Percentiles rank a stretch among this genome's conserved stretches.
These are phyloP conservation scores for Crocidura indochinensis DNA, from an alignment of 2,797 vertebrate species.

Conservation along the genomic window DNA sequence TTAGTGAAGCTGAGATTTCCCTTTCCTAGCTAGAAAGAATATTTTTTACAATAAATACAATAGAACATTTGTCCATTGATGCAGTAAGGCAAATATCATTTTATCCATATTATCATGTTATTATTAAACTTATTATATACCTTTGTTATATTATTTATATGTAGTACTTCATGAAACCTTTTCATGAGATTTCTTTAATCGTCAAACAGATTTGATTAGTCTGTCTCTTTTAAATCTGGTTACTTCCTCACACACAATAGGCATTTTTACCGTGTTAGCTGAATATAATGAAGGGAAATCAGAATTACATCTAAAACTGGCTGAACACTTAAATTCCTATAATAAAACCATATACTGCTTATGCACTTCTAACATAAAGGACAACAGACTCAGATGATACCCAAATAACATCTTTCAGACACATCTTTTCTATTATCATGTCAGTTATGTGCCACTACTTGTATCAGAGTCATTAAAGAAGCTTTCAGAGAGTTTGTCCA, in stretches of 20 bases:
- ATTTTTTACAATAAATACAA: background rate
- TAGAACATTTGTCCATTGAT: background rate
- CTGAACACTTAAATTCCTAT: background rate
- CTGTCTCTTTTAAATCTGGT: background rate
- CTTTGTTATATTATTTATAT: background rate
- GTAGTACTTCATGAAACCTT: background rate
- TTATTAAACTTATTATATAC: too few species aligned
- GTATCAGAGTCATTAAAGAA: background rate
- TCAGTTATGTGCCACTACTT: background rate
- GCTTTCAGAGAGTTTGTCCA: background rate
- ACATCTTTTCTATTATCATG: background rate
- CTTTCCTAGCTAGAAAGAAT: background rate
- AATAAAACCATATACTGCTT: background rate
- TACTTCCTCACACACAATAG: background rate
- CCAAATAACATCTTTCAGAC: background rate
- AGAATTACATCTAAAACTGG: background rate
- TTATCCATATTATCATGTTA: background rate
- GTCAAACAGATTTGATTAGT: constrained; percentile 22
- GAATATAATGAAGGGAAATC: constrained; percentile 15
- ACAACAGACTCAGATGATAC: background rate
- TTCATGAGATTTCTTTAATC: background rate
- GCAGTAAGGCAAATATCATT: background rate
- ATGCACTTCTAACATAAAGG: background rate
- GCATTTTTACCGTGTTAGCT: background rate
- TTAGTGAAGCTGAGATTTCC: background rate